Evolutionary conservation across 2,888 invertebrate species (phyloP).

Genomic region (Ochropleura leucogaster): DNA sequence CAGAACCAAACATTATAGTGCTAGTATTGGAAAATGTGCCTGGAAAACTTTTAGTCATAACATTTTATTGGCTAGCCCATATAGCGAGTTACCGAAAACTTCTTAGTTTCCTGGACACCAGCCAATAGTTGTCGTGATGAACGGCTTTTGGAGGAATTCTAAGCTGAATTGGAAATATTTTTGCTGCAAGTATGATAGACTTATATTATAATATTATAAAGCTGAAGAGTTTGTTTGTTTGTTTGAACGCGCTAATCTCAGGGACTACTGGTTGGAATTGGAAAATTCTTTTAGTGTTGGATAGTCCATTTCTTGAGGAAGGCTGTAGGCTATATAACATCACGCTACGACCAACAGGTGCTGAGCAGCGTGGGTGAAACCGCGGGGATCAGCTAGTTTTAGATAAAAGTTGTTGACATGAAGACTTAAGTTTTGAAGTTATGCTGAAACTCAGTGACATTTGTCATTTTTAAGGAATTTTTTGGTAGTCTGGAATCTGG

Average conservation of each 20-base stretch:
- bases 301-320: no score
- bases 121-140: constrained; percentile 33
- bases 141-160: constrained; percentile 3
- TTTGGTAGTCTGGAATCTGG: no score
- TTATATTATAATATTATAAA: no score
- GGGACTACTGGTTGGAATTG: no score
- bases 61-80: constrained; percentile 45
- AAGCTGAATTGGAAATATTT: constrained; percentile 26
- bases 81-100: constrained; percentile 22
- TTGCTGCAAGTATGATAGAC: constrained; percentile 11
- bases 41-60: constrained; percentile 21
- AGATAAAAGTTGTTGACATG: background rate
- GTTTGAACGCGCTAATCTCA: no score
- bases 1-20: background rate
- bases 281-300: no score
- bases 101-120: constrained; percentile 24
- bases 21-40: constrained; percentile 30
- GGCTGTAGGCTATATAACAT: no score
- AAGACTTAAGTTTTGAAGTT: background rate
- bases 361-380: no score
- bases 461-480: background rate
- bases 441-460: background rate
- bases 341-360: no score
- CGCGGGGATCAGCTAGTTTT: no score
- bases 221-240: no score